These are phyloP conservation scores for Kryptopterus vitreolus DNA, from an alignment of 2,797 vertebrate genomes.

Conservation along the genomic window DNA sequence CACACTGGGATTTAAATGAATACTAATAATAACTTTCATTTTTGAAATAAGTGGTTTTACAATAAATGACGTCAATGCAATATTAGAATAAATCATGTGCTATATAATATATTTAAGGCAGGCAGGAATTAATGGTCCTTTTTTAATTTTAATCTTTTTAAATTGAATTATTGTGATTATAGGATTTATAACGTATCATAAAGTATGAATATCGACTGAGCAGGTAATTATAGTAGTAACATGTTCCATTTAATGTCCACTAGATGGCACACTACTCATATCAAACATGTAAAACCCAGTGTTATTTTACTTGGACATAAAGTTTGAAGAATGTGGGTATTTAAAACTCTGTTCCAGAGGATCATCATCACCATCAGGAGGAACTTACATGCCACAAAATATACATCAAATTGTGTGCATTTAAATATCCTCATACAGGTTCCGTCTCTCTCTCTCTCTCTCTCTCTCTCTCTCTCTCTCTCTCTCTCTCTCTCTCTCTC, in stretches of 20 bases:
- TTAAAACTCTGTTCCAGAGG: background rate
- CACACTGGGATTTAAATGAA: background rate
- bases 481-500: too few relatives aligned
- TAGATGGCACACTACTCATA: slow-evolving; percentile 12
- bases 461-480: too few relatives aligned
- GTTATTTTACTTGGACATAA: background rate
- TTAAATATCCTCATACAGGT: too few relatives aligned
- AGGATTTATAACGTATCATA: background rate
- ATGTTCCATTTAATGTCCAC: too few relatives aligned
- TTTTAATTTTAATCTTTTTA: too few relatives aligned
- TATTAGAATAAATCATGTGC: background rate
- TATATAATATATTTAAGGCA: too few relatives aligned
- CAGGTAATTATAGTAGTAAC: background rate
- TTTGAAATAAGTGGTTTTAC: background rate
- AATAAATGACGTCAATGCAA: background rate
- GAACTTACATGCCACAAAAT: background rate
- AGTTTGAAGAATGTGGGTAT: background rate
- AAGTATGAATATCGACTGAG: background rate
- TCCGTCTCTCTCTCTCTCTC: too few relatives aligned
- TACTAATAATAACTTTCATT: too few relatives aligned
- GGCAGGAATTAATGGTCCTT: too few relatives aligned
- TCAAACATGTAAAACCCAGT: background rate
- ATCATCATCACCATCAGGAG: background rate
- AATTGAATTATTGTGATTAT: too few relatives aligned
- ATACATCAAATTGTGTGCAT: background rate